Conservation (phyloP, 2,113 vertebrate genomes). For the Speoplatyrhinus poulsoni region DNA sequence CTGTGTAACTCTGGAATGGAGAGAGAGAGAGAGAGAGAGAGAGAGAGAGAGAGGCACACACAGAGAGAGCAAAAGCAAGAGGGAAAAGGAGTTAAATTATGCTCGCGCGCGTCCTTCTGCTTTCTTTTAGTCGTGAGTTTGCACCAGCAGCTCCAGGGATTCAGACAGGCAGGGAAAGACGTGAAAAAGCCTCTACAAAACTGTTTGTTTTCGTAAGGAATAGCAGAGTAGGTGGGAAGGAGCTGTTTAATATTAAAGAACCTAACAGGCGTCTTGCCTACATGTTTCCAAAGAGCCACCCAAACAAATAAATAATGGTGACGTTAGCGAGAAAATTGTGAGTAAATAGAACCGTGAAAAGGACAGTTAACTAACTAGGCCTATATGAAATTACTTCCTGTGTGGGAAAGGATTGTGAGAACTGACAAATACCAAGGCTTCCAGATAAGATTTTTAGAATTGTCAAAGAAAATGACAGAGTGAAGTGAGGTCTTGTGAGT, state of each 20-base stretch:
- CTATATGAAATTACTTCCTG: background rate
- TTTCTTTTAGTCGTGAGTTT: constrained; percentile 56
- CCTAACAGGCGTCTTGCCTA: background rate
- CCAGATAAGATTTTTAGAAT: background rate
- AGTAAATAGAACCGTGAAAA: background rate
- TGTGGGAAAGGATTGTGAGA: background rate
- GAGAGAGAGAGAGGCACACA: constrained; percentile 10
- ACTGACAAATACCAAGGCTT: background rate
- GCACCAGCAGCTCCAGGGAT: constrained; percentile 58
- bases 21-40: constrained; percentile 12
- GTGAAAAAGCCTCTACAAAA: constrained; percentile 54
- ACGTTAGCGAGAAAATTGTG: constrained; percentile 10
- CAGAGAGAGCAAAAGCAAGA: background rate
- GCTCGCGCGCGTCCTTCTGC: constrained; percentile 49
- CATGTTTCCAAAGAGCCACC: constrained; percentile 19
- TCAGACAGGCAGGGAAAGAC: constrained; percentile 39
- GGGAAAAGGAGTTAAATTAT: constrained; percentile 6
- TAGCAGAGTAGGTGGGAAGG: constrained; percentile 26
- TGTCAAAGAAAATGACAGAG: background rate
- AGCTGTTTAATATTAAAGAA: constrained; percentile 51
- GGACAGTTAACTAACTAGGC: background rate
- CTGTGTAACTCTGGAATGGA: constrained; percentile 41
- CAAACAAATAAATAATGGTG: constrained; percentile 14
- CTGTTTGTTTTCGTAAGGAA: constrained; percentile 56
- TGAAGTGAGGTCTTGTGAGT: background rate